A percentile compares a stretch with the other conserved stretches of the same genome.
These are phyloP conservation scores for Oasisia sp. DNA, from an alignment of 2,888 invertebrate genomes.

Conservation along the genomic window DNA sequence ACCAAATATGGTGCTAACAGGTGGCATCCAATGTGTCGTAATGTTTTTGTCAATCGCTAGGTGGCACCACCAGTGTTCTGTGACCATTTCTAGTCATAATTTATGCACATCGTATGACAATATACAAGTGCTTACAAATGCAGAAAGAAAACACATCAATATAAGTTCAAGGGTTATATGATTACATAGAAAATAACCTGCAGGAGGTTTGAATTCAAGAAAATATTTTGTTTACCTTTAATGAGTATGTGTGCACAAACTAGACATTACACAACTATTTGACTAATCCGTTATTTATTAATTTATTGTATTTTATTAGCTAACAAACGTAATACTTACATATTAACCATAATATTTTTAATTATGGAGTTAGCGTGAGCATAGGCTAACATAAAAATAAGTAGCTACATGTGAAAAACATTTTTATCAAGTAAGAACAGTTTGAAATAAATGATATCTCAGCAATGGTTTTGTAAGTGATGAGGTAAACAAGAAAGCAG, in stretches of 20 bases:
- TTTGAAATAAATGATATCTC: neutral
- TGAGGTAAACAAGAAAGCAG: neutral
- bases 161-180: neutral
- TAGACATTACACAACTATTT: no score
- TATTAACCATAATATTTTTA: no score
- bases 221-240: neutral
- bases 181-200: neutral
- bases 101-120: neutral
- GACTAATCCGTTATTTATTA: no score
- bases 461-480: neutral
- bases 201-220: neutral
- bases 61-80: neutral
- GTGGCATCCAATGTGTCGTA: neutral
- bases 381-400: no score
- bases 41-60: neutral
- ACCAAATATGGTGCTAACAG: neutral
- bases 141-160: neutral
- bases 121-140: neutral
- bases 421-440: neutral
- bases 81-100: neutral
- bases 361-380: no score
- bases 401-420: neutral
- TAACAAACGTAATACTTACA: no score
- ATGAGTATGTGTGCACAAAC: no score
- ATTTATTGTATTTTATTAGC: no score